These are phyloP conservation scores for Heliothis subflexa DNA, from an alignment of 1,140 invertebrate genomes.

Conservation along the genomic window DNA sequence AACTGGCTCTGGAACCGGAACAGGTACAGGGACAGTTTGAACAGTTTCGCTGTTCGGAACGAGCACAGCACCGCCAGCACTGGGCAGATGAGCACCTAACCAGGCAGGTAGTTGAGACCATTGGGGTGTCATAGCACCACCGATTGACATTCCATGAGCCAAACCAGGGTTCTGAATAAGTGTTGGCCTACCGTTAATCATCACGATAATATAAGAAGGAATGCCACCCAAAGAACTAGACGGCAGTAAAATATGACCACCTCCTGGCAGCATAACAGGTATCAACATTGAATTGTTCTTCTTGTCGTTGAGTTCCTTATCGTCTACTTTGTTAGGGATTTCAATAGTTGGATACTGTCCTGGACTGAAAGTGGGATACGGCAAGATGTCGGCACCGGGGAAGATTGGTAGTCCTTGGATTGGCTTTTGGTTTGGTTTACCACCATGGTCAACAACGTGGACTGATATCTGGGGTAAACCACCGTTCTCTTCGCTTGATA, in stretches of 20 bases:
- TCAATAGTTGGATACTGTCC: no score
- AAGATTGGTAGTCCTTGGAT: not conserved
- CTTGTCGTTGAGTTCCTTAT: not conserved
- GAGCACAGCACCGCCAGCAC: not conserved
- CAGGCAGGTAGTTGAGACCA: not conserved
- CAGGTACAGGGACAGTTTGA: not conserved
- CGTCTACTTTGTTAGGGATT: not conserved
- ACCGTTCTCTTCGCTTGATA: not conserved
- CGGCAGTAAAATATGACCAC: not conserved
- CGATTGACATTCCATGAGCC: not conserved
- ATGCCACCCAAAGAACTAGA: not conserved
- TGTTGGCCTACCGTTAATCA: slow-evolving; percentile 12
- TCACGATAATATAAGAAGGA: not conserved
- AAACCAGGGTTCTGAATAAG: slow-evolving; percentile 14
- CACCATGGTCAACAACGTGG: not conserved
- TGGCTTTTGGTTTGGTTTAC: no score
- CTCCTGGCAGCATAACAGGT: slow-evolving; percentile 14
- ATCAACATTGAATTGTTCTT: slow-evolving; percentile 10
- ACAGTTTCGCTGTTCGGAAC: not conserved
- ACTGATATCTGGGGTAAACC: not conserved
- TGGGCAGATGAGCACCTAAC: not conserved
- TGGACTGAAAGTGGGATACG: not conserved
- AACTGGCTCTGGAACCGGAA: not conserved
- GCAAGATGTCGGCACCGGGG: not conserved
- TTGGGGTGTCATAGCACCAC: not conserved